Conservation (phyloP, 2,113 vertebrate genomes). For the Phodopus roborovskii region DNA sequence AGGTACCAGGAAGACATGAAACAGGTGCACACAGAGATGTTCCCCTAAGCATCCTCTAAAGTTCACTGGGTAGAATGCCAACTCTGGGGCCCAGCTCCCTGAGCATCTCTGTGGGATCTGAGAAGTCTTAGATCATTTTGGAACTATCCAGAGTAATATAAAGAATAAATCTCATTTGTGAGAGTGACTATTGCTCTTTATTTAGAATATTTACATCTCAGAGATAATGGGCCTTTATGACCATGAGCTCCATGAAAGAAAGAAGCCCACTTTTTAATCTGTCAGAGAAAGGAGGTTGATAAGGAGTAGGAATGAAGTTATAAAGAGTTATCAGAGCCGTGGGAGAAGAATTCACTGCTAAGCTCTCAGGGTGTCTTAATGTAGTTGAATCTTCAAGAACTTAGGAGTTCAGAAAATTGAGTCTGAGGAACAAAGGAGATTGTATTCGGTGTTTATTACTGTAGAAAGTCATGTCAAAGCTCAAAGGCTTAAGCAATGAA, state of each 20-base stretch:
- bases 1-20: neutral
- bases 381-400: conserved; percentile 7
- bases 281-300: conserved; percentile 12
- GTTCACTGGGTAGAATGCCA: neutral
- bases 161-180: conserved; percentile 51
- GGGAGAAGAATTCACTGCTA: conserved; percentile 57
- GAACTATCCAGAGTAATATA: conserved; percentile 56
- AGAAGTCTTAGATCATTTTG: conserved; percentile 4
- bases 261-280: conserved; percentile 37
- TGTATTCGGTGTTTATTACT: neutral
- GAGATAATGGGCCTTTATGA: neutral
- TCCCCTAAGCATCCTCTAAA: neutral
- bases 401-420: conserved; percentile 33
- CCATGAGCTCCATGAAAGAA: neutral
- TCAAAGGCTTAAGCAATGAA: neutral
- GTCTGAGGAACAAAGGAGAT: conserved; percentile 26
- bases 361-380: conserved; percentile 1
- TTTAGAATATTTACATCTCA: conserved; percentile 42
- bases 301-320: conserved; percentile 52
- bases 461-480: neutral
- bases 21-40: neutral
- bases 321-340: conserved; percentile 45
- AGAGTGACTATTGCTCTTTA: conserved; percentile 13
- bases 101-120: neutral
- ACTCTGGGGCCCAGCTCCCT: neutral